These are phyloP conservation scores for Austrofundulus limnaeus DNA, from an alignment of 2,113 vertebrate genomes.

Conservation along the genomic window DNA sequence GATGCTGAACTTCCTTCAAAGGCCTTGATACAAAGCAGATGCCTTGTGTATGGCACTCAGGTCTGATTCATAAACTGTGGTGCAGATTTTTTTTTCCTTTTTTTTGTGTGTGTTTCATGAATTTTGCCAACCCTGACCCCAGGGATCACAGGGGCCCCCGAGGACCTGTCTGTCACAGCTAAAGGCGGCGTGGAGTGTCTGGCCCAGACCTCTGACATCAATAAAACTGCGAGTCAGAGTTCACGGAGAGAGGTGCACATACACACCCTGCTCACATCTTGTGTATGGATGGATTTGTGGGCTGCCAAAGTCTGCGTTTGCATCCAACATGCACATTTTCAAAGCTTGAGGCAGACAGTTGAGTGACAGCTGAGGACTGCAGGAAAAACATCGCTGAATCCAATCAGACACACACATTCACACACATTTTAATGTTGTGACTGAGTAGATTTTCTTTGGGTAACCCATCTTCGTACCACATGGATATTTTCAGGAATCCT, in stretches of 20 bases:
- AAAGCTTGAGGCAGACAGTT: constrained; percentile 29
- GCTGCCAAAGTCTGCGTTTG: constrained; percentile 27
- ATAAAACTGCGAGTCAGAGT: constrained; percentile 65
- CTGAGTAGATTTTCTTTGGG: too few species aligned
- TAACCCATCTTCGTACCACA: too few species aligned
- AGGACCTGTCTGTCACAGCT: constrained; percentile 66
- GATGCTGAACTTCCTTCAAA: constrained; percentile 44
- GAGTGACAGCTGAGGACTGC: constrained; percentile 48
- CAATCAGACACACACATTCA: background rate
- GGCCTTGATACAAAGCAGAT: constrained; percentile 53
- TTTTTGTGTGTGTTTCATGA: constrained; percentile 55
- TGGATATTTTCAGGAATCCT: too few species aligned
- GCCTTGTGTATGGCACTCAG: constrained; percentile 56
- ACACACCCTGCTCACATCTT: constrained; percentile 11
- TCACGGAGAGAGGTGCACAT: constrained; percentile 45
- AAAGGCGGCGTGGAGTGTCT: constrained; percentile 61
- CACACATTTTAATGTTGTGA: background rate
- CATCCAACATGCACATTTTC: constrained; percentile 36
- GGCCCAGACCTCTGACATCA: constrained; percentile 70
- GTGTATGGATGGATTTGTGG: constrained; percentile 17
- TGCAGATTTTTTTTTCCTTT: constrained; percentile 1
- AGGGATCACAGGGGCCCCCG: constrained; percentile 43
- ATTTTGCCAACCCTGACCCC: constrained; percentile 64
- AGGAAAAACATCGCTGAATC: constrained; percentile 51
- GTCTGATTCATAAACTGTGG: constrained; percentile 41